Base-by-base conservation (phyloP, 2,113 vertebrate genomes). In the Sceloporus undulatus region DNA sequence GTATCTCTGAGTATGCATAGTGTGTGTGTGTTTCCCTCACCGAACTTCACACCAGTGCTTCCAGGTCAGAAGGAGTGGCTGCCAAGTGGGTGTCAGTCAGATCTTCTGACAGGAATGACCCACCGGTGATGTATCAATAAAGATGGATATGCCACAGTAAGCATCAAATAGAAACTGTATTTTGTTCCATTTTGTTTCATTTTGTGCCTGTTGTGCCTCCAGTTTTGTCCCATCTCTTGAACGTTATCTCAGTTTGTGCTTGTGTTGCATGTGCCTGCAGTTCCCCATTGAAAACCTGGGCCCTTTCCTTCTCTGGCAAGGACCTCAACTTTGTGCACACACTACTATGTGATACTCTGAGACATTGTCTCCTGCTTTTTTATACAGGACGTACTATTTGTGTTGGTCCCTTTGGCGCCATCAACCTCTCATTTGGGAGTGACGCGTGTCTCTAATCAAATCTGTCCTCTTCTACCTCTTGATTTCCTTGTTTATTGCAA, bases 361-460 rank as follows among this genome's bases (percentile, higher is more conserved):
- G 40, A 73, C 23, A n/a, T 77, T 38, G 11, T 65, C 40, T 65
- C 56, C 29, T 76, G 42, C 13, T 65, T 40, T 79, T 29, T 52
- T 76, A 40, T 56, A 29, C 19, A 48, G 56, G 56, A 34, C 54
- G 54, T 59, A 34, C 18, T 23, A 16, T 38, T 40, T 71, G 18
- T 89, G 52, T 27, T 85, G 10, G 70, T 75, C 68, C 59, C 89
- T 82, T 85, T 74, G 87, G 29, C 82, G 62, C 73, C 48, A 86
- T 73, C 62, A 19, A 42, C 82, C 77, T 0, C 5, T 82, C 71
- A 86, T 82, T 82, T 76, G 2, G 13, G 82, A 73, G 62, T 54
- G 84, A 84, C 73, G 85, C 88, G 85, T 80, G 84, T 80, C 54
- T 84, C 75, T 9, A 0, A 88, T 88, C 87, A 68, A 77, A 88